Base-by-base conservation (phyloP, 2,888 invertebrate genomes). In the Strigamia crassipes region DNA sequence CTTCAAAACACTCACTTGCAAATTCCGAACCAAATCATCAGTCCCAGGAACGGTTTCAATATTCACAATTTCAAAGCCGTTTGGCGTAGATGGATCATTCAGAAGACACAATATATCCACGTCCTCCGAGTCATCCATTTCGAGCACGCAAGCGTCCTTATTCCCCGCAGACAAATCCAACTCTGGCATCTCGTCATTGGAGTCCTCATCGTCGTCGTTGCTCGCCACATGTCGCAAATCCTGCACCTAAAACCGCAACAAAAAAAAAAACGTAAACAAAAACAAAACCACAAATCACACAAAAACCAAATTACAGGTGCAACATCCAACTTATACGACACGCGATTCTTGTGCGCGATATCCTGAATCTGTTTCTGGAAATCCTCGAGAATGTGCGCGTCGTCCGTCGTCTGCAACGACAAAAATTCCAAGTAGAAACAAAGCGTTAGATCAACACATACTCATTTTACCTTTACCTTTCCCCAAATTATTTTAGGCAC, bases 51-150 rank as follows among this genome's bases (percentile, higher is more conserved):
- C 91, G 41, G 89, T 90, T 87, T 94, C 93, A 0, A 94, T 94
- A 86, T 94, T 94, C 77, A 93, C 94, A 78, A 94, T 91, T 85
- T 94, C 92, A 86, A 94, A 93, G 81, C 93, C 94, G 83, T 92
- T 91, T 0, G 94, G 94, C 2, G 93, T 92, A 82, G 91, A 90
- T 5, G 92, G 91, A 86, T 94, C 94, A 87, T 94, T 92, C 78
- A 95, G 88, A 82, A 93, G 90, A 61, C 92, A 91, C 84, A 94
- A 91, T 80, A 94, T 91, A 87, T 94, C 93, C 85, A 93, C 91
- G 87, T 95, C 95, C 86, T 94, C 94, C 21, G 93, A 92, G 87
- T 95, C 95, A 86, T 95, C 95, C 12, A 95, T 91, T 90, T 95
- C 94, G 56, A 95, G 88, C 46, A 95, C 91, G 86, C 93, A 95